Percentiles rank a stretch among this genome's conserved stretches.
These are phyloP conservation scores for Sebastiscus tertius DNA, from an alignment of 2,797 vertebrate species.

Conservation along the genomic window DNA sequence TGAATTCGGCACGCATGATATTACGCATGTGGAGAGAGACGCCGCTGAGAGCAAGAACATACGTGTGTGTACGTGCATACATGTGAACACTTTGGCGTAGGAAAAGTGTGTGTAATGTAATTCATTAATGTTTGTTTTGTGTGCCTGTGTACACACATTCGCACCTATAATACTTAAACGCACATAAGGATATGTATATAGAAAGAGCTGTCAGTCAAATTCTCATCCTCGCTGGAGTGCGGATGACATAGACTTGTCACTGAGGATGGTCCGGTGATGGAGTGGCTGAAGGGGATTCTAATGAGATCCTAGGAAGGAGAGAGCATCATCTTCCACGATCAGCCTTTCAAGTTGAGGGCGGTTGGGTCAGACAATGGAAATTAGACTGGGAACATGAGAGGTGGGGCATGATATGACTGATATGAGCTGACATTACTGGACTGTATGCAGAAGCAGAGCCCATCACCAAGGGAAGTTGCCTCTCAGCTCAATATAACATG, in stretches of 20 bases:
- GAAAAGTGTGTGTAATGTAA: background rate
- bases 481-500: constrained; percentile 17
- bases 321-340: constrained; percentile 33
- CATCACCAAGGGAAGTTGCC: constrained; percentile 7
- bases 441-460: constrained; percentile 29
- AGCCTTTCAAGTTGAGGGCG: constrained; percentile 47
- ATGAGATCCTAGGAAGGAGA: constrained; percentile 48
- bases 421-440: constrained; percentile 53
- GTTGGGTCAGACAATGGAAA: constrained; percentile 61
- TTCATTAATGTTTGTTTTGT: background rate
- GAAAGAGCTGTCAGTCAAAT: constrained; percentile 30
- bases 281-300: constrained; percentile 48
- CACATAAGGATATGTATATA: background rate
- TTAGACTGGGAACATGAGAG: constrained; percentile 54
- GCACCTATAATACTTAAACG: background rate
- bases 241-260: constrained; percentile 23
- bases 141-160: background rate
- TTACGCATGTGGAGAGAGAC: constrained; percentile 26
- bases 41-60: background rate
- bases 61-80: background rate
- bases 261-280: constrained; percentile 24
- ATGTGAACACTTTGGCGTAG: background rate
- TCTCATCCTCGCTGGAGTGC: background rate
- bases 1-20: constrained; percentile 45
- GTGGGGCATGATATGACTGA: constrained; percentile 51